Evolutionary conservation across 2,888 invertebrate genomes (phyloP).

Genomic region (Mythimna impura): DNA sequence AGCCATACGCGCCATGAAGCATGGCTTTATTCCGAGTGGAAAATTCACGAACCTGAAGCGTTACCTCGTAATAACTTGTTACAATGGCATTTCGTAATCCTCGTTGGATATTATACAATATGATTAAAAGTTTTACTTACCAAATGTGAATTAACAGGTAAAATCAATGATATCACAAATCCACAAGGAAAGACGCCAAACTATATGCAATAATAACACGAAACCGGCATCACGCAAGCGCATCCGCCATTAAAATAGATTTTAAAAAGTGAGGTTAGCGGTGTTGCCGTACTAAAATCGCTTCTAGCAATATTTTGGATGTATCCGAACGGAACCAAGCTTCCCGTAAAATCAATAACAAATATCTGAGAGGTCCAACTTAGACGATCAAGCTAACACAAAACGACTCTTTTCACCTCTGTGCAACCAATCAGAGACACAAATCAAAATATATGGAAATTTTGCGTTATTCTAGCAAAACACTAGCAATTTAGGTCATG

Average conservation of each 20-base stretch:
- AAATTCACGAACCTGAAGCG: slow-evolving; percentile 79
- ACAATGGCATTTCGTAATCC: slow-evolving; percentile 42
- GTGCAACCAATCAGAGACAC: background rate
- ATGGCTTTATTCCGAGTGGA: slow-evolving; percentile 83
- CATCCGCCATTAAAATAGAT: slow-evolving; percentile 85
- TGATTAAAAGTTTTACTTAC: slow-evolving; percentile 70
- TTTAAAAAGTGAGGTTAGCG: slow-evolving; percentile 76
- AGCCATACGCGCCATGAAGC: slow-evolving; percentile 83
- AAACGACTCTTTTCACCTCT: background rate
- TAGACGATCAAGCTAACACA: background rate
- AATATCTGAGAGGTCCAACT: background rate
- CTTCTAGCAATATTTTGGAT: slow-evolving; percentile 5
- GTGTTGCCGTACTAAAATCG: slow-evolving; percentile 71
- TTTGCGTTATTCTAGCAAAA: background rate
- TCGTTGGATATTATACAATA: slow-evolving; percentile 16
- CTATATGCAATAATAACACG: slow-evolving; percentile 85
- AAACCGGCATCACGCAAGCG: slow-evolving; percentile 90
- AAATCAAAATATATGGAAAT: background rate
- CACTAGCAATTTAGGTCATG: background rate
- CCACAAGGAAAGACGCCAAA: slow-evolving; percentile 84
- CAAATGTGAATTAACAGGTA: slow-evolving; percentile 69
- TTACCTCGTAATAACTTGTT: slow-evolving; percentile 61
- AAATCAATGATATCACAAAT: slow-evolving; percentile 77
- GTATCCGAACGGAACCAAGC: slow-evolving; percentile 44
- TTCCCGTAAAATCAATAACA: slow-evolving; percentile 50